These are phyloP conservation scores for Oryctes rhinoceros DNA, from an alignment of 1,140 invertebrate species.

Conservation along the genomic window DNA sequence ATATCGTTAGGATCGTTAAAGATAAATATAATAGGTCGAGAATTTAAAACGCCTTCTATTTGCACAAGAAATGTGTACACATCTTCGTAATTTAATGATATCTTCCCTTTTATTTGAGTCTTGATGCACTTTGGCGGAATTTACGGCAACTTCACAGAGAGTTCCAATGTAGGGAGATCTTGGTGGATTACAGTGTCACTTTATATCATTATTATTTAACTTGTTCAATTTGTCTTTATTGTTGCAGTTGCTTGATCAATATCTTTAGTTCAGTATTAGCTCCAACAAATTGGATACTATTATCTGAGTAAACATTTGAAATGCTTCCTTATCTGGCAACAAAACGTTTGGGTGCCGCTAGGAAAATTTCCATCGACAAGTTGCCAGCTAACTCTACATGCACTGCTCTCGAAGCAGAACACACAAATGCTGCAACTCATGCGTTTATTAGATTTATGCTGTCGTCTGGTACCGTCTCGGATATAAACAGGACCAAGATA, in stretches of 20 bases:
- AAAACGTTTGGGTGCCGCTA: slow-evolving; percentile 57
- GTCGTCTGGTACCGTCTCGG: too few species aligned
- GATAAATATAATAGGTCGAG: too few species aligned
- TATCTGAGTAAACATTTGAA: slow-evolving; percentile 54
- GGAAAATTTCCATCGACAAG: slow-evolving; percentile 54
- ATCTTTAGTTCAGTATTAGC: slow-evolving; percentile 48
- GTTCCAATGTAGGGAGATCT: too few species aligned
- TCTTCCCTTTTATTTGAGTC: too few species aligned
- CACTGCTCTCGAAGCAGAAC: slow-evolving; percentile 51
- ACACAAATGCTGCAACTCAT: slow-evolving; percentile 49
- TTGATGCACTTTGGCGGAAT: too few species aligned
- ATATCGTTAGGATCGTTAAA: too few species aligned
- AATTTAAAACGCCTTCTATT: too few species aligned
- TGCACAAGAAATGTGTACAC: too few species aligned
- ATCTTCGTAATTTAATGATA: too few species aligned
- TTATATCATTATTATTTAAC: slow-evolving; percentile 28
- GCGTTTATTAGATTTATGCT: slow-evolving; percentile 32
- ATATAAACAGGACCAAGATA: too few species aligned
- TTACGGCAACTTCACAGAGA: too few species aligned
- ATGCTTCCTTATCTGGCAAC: slow-evolving; percentile 51
- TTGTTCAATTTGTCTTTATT: neutral
- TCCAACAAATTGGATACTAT: slow-evolving; percentile 58
- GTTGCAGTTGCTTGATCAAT: slow-evolving; percentile 30
- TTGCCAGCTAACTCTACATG: slow-evolving; percentile 57
- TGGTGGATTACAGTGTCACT: too few species aligned